Evolutionary conservation across 2,888 invertebrate species (phyloP), one percentile per base, ranked within the genome.

Genomic region (Cheiracanthium punctorium): DNA sequence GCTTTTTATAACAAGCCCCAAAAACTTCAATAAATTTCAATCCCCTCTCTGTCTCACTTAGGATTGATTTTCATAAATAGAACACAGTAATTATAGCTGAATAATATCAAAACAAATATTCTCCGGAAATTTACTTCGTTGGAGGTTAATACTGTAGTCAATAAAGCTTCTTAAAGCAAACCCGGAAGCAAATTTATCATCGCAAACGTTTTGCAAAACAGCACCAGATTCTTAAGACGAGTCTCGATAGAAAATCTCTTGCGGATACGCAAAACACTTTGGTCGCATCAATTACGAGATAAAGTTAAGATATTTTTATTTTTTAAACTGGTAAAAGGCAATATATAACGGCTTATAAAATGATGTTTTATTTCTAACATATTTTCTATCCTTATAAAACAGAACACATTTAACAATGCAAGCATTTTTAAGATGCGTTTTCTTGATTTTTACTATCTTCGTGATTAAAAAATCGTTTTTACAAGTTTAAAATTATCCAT

Each of bases 271-370:
- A 58, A 58, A 58, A 58, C 58, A n/a, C 58, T 1, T 17, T 24
- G 58, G 58, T 58, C 58, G 58, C 58, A 58, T 58, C 58, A 58
- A 58, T 58, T 58, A 58, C 58, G 58, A 58, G 58, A 24, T 58
- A 7, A 20, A 24, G 24, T 1, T 5, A 58, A 58, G 58, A 58
- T 58, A 24, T 58, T 24, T 12, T 58, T 58, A 58, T 24, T 58
- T 24, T 12, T 58, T 58, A 58, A 58, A 58, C 24, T 58, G 24
- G 24, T 58, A 58, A 58, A 20, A 24, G 4, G 24, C n/a, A 37
- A 37, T 2, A 58, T 12, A 24, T 1, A 58, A 58, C 24, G 58
- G 24, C 24, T 58, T 24, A 7, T 24, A 17, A 24, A 58, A 58
- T 58, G 7, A 58, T 58, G 4, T 24, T 24, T 2, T 12, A 58